These are phyloP conservation scores for Erebia aethiops DNA, from an alignment of 2,888 invertebrate species.

Conservation along the genomic window DNA sequence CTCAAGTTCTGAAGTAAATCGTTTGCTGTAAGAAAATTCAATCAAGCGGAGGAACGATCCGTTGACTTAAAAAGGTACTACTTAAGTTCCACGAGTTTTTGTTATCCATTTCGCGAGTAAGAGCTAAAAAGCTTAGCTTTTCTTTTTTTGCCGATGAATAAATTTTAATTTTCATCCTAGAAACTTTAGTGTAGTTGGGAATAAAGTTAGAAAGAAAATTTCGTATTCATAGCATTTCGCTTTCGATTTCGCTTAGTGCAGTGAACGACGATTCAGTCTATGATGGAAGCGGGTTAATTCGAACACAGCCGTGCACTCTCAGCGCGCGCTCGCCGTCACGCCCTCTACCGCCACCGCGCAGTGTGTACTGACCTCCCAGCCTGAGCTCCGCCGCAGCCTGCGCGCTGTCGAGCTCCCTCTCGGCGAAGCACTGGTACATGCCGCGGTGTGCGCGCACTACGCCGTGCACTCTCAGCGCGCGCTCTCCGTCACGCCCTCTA, in stretches of 20 bases:
- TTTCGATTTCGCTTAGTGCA: not conserved
- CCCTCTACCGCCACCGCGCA: too few species aligned
- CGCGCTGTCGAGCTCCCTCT: too few species aligned
- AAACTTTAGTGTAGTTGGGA: not conserved
- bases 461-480: too few species aligned
- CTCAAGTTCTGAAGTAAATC: not conserved
- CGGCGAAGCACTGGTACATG: too few species aligned
- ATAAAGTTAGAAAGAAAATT: not conserved
- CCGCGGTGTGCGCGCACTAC: too few species aligned
- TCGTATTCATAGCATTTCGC: not conserved
- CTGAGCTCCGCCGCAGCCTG: too few species aligned
- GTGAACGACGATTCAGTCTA: too few species aligned
- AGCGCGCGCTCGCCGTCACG: too few species aligned
- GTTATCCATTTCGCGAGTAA: conserved; percentile 7
- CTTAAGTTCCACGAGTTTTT: conserved; percentile 4
- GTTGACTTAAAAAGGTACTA: not conserved
- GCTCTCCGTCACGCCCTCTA: too few species aligned
- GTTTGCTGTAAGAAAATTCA: not conserved
- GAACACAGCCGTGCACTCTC: too few species aligned
- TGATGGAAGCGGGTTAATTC: too few species aligned
- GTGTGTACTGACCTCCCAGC: too few species aligned
- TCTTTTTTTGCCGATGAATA: conserved; percentile 18
- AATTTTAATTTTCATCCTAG: conserved; percentile 7
- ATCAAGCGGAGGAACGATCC: not conserved
- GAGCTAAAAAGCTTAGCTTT: conserved; percentile 14